Conservation (phyloP, 2,113 vertebrate species). For the Cynocephalus volans region DNA sequence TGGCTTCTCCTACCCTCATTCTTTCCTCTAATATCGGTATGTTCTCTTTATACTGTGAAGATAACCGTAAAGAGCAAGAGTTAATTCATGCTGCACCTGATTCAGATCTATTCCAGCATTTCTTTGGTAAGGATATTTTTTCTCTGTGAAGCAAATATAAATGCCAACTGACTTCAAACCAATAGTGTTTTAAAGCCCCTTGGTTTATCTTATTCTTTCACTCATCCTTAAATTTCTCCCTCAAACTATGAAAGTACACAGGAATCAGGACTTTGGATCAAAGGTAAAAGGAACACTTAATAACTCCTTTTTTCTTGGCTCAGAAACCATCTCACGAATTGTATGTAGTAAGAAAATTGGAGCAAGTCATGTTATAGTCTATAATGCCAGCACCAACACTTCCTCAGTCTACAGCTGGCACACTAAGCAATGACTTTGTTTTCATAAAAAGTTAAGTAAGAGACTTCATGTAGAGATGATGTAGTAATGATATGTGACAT, state of each 20-base stretch:
- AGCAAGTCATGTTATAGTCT: neutral
- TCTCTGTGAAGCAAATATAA: neutral
- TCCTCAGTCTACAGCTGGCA: neutral
- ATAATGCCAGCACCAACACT: too few species aligned
- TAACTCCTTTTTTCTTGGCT: neutral
- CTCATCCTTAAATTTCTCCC: neutral
- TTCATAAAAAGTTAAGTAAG: neutral
- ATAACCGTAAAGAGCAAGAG: neutral
- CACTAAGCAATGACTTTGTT: neutral
- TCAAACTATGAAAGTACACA: neutral
- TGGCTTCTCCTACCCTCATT: neutral
- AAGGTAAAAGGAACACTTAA: neutral
- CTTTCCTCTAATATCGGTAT: neutral
- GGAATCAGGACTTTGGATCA: neutral
- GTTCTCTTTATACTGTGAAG: neutral
- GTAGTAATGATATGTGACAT: accelerated
- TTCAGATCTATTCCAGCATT: neutral
- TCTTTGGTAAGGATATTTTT: constrained; percentile 43
- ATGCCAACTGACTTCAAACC: constrained; percentile 55
- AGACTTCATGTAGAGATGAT: accelerated
- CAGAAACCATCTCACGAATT: neutral
- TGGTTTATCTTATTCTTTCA: constrained; percentile 11
- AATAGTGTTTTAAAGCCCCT: neutral
- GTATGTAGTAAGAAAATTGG: neutral
- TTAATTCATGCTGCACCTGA: neutral